phyloP scores from a whole-genome alignment of 2,113 vertebrate species.

The Empidonax traillii region DNA sequence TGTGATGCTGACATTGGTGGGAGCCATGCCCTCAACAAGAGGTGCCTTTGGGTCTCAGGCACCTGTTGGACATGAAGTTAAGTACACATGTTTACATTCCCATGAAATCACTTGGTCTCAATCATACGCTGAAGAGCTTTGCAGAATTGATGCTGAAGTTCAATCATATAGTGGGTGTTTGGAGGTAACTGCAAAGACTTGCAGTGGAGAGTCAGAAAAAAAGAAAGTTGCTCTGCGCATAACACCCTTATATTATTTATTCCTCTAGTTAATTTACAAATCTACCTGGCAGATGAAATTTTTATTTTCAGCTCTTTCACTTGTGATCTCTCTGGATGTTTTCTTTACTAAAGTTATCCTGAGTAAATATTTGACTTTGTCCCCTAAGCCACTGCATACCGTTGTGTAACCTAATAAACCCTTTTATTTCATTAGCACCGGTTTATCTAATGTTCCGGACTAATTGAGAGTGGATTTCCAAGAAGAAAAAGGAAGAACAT shows the following conservation, averaged over 20 bases:
- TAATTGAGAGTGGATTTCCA: constrained; percentile 67
- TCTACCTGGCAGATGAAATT: not conserved
- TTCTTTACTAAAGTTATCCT: constrained; percentile 1
- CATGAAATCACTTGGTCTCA: not conserved
- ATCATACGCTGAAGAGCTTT: not conserved
- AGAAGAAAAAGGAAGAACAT: constrained; percentile 66
- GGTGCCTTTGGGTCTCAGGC: not conserved
- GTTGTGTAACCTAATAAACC: constrained; percentile 48
- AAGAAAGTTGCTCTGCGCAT: not conserved
- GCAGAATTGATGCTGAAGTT: not conserved
- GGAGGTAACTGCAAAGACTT: not conserved
- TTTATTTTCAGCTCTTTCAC: not conserved
- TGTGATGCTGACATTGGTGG: not conserved
- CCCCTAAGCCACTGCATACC: constrained; percentile 32
- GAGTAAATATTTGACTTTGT: constrained; percentile 43
- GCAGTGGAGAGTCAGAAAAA: not conserved
- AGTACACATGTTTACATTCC: not conserved
- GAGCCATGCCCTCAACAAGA: not conserved
- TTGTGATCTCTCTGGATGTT: not conserved
- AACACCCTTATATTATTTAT: not conserved
- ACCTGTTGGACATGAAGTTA: not conserved
- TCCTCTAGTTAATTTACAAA: not conserved
- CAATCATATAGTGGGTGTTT: accelerated
- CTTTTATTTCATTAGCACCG: constrained; percentile 59
- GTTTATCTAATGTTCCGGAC: constrained; percentile 48